Evolutionary conservation across 1,140 invertebrate species (phyloP).

Genomic region (Mamestra configurata): DNA sequence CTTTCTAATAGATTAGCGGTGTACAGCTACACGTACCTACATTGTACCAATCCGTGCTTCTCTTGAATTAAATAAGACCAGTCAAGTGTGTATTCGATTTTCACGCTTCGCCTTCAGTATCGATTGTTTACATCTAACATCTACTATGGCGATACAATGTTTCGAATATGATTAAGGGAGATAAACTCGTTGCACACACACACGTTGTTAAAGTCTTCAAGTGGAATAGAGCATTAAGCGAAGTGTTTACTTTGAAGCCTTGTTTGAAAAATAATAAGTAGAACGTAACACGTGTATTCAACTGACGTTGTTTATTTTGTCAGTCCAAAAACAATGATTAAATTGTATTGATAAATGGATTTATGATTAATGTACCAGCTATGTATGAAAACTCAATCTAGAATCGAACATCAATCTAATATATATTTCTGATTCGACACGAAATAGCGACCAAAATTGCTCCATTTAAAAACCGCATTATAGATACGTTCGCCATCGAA

Average conservation of each 20-base stretch:
- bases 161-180: slow-evolving; percentile 25
- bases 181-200: slow-evolving; percentile 29
- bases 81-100: not conserved
- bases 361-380: too few relatives aligned
- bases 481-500: slow-evolving; percentile 7
- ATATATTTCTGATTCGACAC: slow-evolving; percentile 6
- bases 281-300: not conserved
- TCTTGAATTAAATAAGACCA: slow-evolving; percentile 10
- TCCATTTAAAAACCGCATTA: slow-evolving; percentile 39
- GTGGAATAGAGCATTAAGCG: slow-evolving; percentile 13
- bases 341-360: not conserved
- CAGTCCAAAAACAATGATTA: not conserved
- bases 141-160: not conserved
- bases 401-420: not conserved
- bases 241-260: slow-evolving; percentile 20
- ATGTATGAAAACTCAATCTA: not conserved
- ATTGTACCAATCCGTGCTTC: not conserved
- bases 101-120: slow-evolving; percentile 12
- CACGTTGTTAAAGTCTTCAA: slow-evolving; percentile 13
- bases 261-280: not conserved
- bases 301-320: not conserved
- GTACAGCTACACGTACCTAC: not conserved
- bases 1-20: slow-evolving; percentile 30
- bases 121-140: slow-evolving; percentile 10
- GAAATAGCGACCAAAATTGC: slow-evolving; percentile 1